Base-by-base conservation (phyloP, 64 coral and sea anemone species). In the Montipora foliosa region DNA sequence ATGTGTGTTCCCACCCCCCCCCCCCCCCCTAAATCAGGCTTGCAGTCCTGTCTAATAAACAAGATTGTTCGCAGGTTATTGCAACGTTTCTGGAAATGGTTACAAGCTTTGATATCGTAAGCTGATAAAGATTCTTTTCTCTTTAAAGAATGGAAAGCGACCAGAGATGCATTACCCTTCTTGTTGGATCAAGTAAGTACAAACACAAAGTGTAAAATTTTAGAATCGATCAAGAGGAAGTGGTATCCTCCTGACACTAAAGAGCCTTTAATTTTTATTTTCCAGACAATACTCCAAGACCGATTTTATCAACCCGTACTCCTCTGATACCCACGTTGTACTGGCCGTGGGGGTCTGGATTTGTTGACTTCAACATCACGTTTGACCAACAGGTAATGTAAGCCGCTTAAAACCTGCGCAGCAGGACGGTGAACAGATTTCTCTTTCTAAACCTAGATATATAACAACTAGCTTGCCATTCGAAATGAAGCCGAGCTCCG, bases 161-260 rank as follows among this genome's bases (percentile, higher is more conserved):
- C 59, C 69, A 92, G 76, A 92, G 90, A 87, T 92, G 90, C 68
- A 58, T 92, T 15, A 92, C 90, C 3, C 48, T 92, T 24, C 64
- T 92, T 11, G 81, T 92, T 50, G 90, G 90, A 45, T 66, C 66
- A 64, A 90, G 80, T 47, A 62, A 83, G 82, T 66, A 59, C 47
- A 58, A 74, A 37, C 11, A 9, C n/a, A 29, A 71, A 46, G n/a
- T 78, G 20, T 44, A 4, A 22, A 29, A 11, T 76, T 37, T 76
- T 57, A 6, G 53, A 57, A 57, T 57, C 53, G 53, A 57, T 57
- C 6, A 57, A 57, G 5, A 57, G 5, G 69, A 17, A 73, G 69
- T 19, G 69, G 17, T 25, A 57, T 57, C 11, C 53, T 57, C 69
- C 17, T 25, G 74, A 21, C 37, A 46, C 20, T 76, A 79, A 78